Evolutionary conservation across 92 coral and sea anemone species (phyloP), one percentile per base, ranked within the genome.

Genomic region (Galaxea fascicularis): DNA sequence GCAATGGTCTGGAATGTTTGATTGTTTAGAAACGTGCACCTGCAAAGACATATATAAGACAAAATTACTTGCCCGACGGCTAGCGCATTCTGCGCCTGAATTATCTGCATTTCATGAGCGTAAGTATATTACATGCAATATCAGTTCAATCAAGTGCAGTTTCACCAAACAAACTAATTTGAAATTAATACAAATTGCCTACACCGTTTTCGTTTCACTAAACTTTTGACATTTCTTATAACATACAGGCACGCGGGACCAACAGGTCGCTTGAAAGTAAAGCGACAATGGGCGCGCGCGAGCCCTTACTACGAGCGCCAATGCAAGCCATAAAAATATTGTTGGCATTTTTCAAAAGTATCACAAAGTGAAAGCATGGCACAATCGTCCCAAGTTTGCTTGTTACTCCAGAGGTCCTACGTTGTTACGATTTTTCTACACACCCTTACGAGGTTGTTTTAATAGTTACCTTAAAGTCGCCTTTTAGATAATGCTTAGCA

Each of bases 1-100:
- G 25, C 84, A 76, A 74, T 67, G 83, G 71, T 85, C 84, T 75
- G 84, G 77, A 45, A 77, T 80, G 27, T 51, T 47, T 1, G 71
- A 67, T 51, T 68, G 60, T 73, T 68, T 76, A 17, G 84, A 66
- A n/a, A 85, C 89, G 35, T 85, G 77, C 35, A 76, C 89, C 83
- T 77, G 74, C n/a, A 17, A 4, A 59, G 10, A 15, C 8, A 15
- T 49, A 15, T 9, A 15, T n/a, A n/a, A n/a, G n/a, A n/a, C n/a
- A n/a, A n/a, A n/a, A n/a, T n/a, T n/a, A n/a, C n/a, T n/a, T n/a
- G 0, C 15, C 10, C 54, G 10, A 49, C 8, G 54, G 8, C 54
- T 49, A 49, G 54, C 54, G 15, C 8, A 49, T 49, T 49, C 54
- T 49, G 54, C 54, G 54, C 54, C 8, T 49, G 54, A 49, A 49